Conservation (phyloP, 1,140 invertebrate species). For the Bombus confusus region DNA sequence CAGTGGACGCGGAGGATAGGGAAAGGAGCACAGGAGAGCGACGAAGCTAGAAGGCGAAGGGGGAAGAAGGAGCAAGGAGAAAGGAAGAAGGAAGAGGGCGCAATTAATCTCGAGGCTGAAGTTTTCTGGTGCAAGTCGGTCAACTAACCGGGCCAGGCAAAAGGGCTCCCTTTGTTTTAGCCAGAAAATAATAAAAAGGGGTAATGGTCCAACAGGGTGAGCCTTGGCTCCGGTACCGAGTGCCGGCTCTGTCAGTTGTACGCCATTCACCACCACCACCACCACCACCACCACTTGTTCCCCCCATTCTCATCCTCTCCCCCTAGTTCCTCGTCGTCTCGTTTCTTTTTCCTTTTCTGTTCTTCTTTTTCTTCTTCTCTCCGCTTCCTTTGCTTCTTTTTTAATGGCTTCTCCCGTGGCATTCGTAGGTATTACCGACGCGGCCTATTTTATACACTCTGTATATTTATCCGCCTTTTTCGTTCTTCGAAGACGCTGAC, state of each 20-base stretch:
- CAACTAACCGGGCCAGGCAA: conserved; percentile 39
- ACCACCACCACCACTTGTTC: neutral
- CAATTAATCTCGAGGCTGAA: conserved; percentile 52
- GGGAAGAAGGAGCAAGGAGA: conserved; percentile 1
- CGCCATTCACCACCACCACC: neutral
- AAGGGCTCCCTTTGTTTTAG: conserved; percentile 57
- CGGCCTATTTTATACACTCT: conserved; percentile 44
- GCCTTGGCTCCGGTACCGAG: conserved; percentile 24
- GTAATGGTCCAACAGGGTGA: conserved; percentile 50
- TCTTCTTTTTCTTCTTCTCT: neutral
- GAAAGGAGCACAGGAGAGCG: conserved; percentile 20
- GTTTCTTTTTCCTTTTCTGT: neutral
- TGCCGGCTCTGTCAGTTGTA: conserved; percentile 41
- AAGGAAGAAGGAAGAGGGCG: conserved; percentile 31
- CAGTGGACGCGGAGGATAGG: conserved; percentile 5
- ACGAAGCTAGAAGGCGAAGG: conserved; percentile 1
- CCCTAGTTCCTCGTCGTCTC: neutral
- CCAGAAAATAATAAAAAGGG: conserved; percentile 61
- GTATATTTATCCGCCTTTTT: conserved; percentile 48
- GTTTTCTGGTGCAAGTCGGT: conserved; percentile 59
- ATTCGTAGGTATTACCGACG: conserved; percentile 25
- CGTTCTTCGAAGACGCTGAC: conserved; percentile 40
- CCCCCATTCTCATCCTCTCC: neutral
- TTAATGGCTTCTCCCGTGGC: conserved; percentile 9
- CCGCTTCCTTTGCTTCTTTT: neutral